Conservation (phyloP, 2,113 vertebrate genomes). For the Murina feae region DNA sequence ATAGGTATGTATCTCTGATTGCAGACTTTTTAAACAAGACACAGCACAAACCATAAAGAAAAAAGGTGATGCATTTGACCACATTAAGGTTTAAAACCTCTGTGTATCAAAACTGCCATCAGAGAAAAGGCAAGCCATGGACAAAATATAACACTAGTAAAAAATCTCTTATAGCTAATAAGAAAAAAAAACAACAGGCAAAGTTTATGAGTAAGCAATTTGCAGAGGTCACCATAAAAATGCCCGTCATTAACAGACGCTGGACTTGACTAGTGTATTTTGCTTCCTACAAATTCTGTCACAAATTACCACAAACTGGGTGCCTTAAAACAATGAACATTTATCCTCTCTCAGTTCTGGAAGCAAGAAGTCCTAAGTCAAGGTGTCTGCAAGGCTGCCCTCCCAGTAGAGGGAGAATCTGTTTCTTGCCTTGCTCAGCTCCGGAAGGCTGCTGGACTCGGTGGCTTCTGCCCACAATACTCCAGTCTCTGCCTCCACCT, state of each 20-base stretch:
- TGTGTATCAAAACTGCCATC: background rate
- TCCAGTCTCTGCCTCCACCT: background rate
- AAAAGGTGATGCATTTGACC: background rate
- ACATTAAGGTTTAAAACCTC: background rate
- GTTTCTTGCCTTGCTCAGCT: background rate
- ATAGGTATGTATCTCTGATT: background rate
- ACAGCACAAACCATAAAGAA: background rate
- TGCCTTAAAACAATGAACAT: background rate
- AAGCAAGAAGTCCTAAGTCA: background rate
- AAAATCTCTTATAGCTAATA: background rate
- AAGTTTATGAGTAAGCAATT: background rate
- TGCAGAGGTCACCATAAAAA: background rate
- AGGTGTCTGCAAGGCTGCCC: background rate
- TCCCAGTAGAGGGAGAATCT: background rate
- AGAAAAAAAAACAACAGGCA: background rate
- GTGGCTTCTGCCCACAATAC: background rate
- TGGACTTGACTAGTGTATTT: background rate
- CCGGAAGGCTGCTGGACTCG: background rate
- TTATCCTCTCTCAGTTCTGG: background rate
- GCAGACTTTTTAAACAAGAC: background rate
- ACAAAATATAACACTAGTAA: background rate
- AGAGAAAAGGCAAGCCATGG: background rate
- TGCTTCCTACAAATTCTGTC: background rate
- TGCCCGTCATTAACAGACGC: background rate
- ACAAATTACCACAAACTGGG: background rate